Percentiles rank a stretch among this genome's conserved stretches.
These are phyloP conservation scores for Onychostruthus taczanowskii DNA, from an alignment of 2,113 vertebrate genomes.

Conservation along the genomic window DNA sequence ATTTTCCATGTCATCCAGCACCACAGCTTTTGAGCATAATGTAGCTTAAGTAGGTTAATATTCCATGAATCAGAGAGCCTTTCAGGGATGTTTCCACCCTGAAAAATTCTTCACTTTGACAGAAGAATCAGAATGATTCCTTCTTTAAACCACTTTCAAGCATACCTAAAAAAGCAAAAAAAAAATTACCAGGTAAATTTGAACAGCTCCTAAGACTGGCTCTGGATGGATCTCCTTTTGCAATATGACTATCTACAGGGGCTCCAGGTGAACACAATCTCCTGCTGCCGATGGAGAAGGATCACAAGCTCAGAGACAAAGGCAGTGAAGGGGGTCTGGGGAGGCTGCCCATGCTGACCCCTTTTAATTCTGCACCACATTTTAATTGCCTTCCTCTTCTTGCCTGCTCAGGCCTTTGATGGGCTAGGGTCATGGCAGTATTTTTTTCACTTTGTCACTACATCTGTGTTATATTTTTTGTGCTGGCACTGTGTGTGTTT, in stretches of 20 bases:
- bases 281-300: background rate
- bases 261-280: background rate
- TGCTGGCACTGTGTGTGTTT: fast-evolving
- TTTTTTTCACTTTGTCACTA: background rate
- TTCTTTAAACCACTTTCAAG: background rate
- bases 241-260: background rate
- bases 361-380: background rate
- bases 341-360: background rate
- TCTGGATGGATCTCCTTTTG: background rate
- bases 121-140: background rate
- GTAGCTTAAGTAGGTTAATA: constrained; percentile 46
- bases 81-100: background rate
- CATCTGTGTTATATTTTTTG: background rate
- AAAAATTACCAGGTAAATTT: background rate
- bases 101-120: background rate
- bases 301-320: background rate
- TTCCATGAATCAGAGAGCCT: background rate
- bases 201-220: background rate
- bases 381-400: background rate
- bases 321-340: fast-evolving
- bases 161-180: background rate
- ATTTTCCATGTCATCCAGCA: constrained; percentile 23
- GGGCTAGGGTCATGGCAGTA: background rate
- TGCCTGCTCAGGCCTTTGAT: background rate
- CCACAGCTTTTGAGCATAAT: constrained; percentile 38